Percentiles rank a stretch among this genome's conserved stretches.
Evolutionary conservation across 1,140 invertebrate genomes (phyloP).

Genomic region (Pseudomyrmex flavicornis): DNA sequence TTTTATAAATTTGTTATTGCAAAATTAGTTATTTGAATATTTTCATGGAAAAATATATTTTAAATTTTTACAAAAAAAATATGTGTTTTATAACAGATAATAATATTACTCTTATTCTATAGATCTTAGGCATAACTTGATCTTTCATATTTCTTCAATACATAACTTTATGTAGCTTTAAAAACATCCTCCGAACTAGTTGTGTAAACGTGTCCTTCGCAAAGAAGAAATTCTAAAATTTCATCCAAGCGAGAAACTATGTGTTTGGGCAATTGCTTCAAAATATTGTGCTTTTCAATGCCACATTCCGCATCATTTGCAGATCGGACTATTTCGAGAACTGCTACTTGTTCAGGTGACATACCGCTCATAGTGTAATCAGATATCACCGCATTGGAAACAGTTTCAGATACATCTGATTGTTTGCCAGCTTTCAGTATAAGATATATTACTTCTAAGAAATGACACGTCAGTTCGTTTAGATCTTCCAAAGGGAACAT

Average conservation of each 20-base stretch:
- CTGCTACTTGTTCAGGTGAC: constrained; percentile 70
- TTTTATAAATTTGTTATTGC: no score
- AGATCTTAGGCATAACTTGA: neutral
- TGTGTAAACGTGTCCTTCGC: constrained; percentile 84
- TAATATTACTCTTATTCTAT: neutral
- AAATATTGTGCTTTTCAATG: constrained; percentile 77
- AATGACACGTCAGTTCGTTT: constrained; percentile 75
- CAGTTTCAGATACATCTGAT: neutral
- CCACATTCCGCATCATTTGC: constrained; percentile 77
- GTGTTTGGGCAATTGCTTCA: constrained; percentile 67
- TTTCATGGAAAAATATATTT: no score
- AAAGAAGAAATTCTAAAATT: constrained; percentile 81
- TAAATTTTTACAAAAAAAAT: no score
- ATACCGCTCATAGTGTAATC: constrained; percentile 63
- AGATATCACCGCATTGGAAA: neutral
- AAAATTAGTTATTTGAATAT: no score
- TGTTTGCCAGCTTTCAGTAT: constrained; percentile 54
- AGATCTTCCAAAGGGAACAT: constrained; percentile 74
- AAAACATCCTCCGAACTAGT: constrained; percentile 83
- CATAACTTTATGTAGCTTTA: constrained; percentile 79
- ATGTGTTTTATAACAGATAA: no score
- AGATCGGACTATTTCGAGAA: constrained; percentile 79
- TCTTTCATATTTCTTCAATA: neutral
- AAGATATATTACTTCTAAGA: constrained; percentile 70
- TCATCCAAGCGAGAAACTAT: constrained; percentile 74